Evolutionary conservation across 2,797 vertebrate genomes (phyloP), one percentile per base, ranked within the genome.

Genomic region (Serranus cabrilla): DNA sequence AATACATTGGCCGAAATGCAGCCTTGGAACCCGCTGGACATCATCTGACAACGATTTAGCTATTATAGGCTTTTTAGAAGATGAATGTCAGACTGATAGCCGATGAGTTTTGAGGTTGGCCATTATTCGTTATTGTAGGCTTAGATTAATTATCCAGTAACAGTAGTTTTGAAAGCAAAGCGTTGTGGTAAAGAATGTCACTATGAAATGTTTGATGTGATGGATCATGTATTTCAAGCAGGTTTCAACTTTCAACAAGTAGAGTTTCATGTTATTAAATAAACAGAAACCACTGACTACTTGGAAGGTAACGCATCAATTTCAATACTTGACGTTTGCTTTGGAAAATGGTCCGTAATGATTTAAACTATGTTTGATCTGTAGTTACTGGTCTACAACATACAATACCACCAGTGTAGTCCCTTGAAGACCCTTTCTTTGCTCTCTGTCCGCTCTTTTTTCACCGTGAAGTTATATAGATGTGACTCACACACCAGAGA

Each of bases 401-500:
- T 46, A 77, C 49, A 64, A 67, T 52, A 23, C 18, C 23, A 39
- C 45, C 45, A 54, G 60, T 70, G 71, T 55, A 25, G 58, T 40
- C 39, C 12, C 14, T 61, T 18, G 14, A 52, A 74, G 27, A 47
- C 18, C 31, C 43, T 52, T 18, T 6, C 0, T 60, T 52, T 40
- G 31, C 57, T 55, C 25, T 45, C n/a, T 39, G 13, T 54, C 47
- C 14, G 51, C 23, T 71, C 9, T 7, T 27, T 47, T 55, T 71
- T 17, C 43, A 45, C n/a, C 5, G 2, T 21, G 5, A 60, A 3
- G 61, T 49, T 73, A 14, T 25, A 20, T 21, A 20, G 59, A 63
- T 63, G 54, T 74, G 69, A 82, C 64, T 83, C 34, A 57, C 18
- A 52, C 69, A 63, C 47, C 73, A 61, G 61, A 60, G 66, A 76